Percentiles rank a stretch among this genome's conserved stretches.
Evolutionary conservation across 37 sponge, comb jelly and placozoan species (phyloP).

Genomic region (Oopsacas minuta): DNA sequence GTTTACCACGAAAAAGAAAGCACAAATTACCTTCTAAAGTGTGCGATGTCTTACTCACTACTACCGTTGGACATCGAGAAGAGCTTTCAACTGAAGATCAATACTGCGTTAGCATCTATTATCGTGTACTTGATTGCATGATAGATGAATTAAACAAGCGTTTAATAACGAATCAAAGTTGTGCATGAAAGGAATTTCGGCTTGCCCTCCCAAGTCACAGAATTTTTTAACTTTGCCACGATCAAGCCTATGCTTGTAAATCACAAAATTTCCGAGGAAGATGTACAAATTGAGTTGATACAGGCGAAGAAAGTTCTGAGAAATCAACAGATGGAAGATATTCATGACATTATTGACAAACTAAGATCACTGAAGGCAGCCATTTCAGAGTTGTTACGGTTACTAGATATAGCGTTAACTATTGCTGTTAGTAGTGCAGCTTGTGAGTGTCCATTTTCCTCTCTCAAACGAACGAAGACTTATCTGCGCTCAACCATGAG

Average conservation of each 20-base stretch:
- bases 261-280: not conserved
- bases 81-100: not conserved
- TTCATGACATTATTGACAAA: not conserved
- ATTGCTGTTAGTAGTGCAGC: not conserved
- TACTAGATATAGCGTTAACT: not conserved
- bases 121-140: not conserved
- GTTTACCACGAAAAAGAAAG: not conserved
- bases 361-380: not conserved
- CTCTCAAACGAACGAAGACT: not conserved
- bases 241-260: not conserved
- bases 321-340: not conserved
- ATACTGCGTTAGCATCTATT: not conserved
- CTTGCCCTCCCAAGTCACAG: not conserved
- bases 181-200: not conserved
- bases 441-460: not conserved
- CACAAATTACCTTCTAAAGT: not conserved
- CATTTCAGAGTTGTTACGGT: not conserved
- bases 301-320: not conserved
- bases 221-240: not conserved
- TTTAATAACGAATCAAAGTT: not conserved
- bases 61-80: not conserved
- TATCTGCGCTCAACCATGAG: not conserved
- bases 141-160: not conserved
- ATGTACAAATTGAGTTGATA: not conserved
- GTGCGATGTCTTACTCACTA: not conserved